Percentiles rank a stretch among this genome's conserved stretches.
Conservation (phyloP, 2,797 vertebrate species). For the Molossus alvarezi region DNA sequence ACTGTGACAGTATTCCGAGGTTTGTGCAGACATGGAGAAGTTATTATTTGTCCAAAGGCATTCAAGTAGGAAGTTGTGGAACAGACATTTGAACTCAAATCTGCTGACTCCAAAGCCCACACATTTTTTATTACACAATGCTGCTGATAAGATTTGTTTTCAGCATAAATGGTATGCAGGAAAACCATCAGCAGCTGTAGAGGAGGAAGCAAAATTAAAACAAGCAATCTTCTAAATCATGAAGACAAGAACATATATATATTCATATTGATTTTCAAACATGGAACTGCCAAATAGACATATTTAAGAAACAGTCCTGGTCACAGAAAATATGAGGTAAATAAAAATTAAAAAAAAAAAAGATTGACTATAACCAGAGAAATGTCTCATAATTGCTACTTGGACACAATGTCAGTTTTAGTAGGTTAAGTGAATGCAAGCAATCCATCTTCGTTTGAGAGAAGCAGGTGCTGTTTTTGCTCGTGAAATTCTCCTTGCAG, state of each 20-base stretch:
- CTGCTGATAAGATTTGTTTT: constrained; percentile 30
- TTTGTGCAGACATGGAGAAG: neutral
- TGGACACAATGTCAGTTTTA: constrained; percentile 83
- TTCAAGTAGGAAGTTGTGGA: neutral
- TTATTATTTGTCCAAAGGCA: constrained; percentile 18
- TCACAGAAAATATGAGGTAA: constrained; percentile 66
- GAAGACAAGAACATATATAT: constrained; percentile 56
- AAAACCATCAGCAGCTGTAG: constrained; percentile 57
- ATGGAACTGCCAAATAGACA: constrained; percentile 57
- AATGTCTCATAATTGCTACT: constrained; percentile 80
- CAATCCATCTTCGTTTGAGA: constrained; percentile 80
- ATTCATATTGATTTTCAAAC: constrained; percentile 64
- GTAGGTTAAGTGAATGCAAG: constrained; percentile 83
- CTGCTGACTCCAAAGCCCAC: constrained; percentile 7
- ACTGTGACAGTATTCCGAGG: neutral
- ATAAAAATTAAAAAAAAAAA: constrained; percentile 47
- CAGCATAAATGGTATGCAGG: neutral
- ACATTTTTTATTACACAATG: constrained; percentile 34
- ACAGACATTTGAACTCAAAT: constrained; percentile 43
- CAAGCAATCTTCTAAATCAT: constrained; percentile 60
- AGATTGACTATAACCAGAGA: constrained; percentile 74
- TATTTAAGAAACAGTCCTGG: constrained; percentile 61
- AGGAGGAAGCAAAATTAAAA: constrained; percentile 62
- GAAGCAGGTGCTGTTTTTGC: constrained; percentile 82
- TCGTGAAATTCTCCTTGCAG: constrained; percentile 76